Conservation (phyloP, 2,888 invertebrate species). For the Mythimna albipuncta region DNA sequence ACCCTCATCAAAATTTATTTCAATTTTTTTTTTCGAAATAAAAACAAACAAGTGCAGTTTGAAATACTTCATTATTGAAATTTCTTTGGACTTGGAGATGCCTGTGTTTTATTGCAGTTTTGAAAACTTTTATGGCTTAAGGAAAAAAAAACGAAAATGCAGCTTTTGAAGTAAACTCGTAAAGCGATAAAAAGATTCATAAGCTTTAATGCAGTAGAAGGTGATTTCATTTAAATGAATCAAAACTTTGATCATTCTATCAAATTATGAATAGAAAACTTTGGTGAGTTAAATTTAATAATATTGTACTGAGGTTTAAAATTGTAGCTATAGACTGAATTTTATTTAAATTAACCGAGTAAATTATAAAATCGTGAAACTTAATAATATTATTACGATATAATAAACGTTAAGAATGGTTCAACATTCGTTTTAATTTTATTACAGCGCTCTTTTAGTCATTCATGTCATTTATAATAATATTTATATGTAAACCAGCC, state of each 20-base stretch:
- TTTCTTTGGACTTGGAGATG: not conserved
- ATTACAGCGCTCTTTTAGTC: too few species aligned
- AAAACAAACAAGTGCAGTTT: slow-evolving; percentile 1
- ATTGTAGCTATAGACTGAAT: not conserved
- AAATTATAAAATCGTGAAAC: too few species aligned
- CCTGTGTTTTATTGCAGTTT: slow-evolving; percentile 48
- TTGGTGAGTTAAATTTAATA: slow-evolving; percentile 15
- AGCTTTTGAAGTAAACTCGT: slow-evolving; percentile 2
- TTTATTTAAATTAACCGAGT: not conserved
- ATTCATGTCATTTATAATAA: too few species aligned
- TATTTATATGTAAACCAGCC: too few species aligned
- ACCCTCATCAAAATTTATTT: not conserved
- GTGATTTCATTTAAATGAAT: slow-evolving; percentile 17
- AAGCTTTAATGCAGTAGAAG: slow-evolving; percentile 5
- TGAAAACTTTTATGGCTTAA: not conserved
- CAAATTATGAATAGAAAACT: slow-evolving; percentile 36
- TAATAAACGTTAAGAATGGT: not conserved
- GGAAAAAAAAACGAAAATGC: not conserved
- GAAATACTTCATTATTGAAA: slow-evolving; percentile 14
- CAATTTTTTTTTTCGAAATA: not conserved
- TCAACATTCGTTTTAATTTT: too few species aligned
- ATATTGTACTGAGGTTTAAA: slow-evolving; percentile 3
- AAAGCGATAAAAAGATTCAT: not conserved
- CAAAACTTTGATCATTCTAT: slow-evolving; percentile 35
- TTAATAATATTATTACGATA: too few species aligned